Conservation (phyloP, 2,797 vertebrate species). For the Lepidocolaptes lacrymiger region DNA sequence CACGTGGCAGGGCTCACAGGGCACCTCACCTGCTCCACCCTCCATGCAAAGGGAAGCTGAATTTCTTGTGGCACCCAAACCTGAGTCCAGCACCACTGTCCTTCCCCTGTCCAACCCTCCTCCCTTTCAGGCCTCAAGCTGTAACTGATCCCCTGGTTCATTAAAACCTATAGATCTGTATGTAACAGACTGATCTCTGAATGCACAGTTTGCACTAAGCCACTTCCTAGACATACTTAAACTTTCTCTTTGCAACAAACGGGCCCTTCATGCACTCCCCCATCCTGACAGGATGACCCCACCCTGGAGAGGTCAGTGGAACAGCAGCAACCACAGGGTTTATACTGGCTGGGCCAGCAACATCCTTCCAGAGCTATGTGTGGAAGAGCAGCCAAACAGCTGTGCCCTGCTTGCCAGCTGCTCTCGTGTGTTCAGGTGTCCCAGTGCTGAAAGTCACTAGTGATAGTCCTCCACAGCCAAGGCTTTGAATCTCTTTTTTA, state of each 20-base stretch:
- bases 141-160: constrained; percentile 17
- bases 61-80: not conserved
- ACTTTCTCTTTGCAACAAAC: not conserved
- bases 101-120: not conserved
- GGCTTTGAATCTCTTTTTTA: not conserved
- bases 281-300: not conserved
- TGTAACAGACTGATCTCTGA: not conserved
- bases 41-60: not conserved
- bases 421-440: not conserved
- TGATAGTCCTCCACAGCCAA: not conserved
- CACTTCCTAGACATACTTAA: not conserved
- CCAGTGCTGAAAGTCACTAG: not conserved
- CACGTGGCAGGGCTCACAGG: not conserved
- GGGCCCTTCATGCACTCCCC: not conserved
- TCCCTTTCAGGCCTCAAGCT: constrained; percentile 12
- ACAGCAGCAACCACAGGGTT: not conserved
- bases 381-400: not conserved
- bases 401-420: not conserved
- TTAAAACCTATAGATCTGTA: constrained; percentile 30
- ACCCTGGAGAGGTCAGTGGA: not conserved
- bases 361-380: not conserved
- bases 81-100: not conserved
- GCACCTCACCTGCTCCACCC: not conserved
- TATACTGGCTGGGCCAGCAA: not conserved
- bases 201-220: not conserved